Evolutionary conservation across 2,113 vertebrate species (phyloP).

Genomic region (Gambusia holbrooki): DNA sequence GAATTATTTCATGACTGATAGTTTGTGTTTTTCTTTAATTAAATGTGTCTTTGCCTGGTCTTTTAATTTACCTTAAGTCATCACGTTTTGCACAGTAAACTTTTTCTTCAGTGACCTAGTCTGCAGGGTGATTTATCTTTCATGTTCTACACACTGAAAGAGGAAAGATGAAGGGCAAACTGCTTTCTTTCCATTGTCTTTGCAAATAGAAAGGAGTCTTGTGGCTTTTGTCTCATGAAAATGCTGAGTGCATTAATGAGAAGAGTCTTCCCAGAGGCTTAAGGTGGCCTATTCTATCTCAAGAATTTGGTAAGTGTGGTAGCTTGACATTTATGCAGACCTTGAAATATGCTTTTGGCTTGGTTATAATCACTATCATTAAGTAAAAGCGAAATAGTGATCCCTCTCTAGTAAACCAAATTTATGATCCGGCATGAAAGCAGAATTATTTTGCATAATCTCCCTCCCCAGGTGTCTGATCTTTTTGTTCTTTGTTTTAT

Average conservation of each 20-base stretch:
- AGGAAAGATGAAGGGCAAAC: conserved; percentile 50
- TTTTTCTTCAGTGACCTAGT: conserved; percentile 38
- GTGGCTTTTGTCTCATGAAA: conserved; percentile 64
- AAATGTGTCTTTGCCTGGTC: not conserved
- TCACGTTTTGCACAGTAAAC: conserved; percentile 41
- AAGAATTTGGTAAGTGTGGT: conserved; percentile 34
- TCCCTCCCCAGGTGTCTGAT: not conserved
- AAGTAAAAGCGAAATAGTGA: conserved; percentile 10
- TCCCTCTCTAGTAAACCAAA: not conserved
- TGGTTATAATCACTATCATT: conserved; percentile 6
- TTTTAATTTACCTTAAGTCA: not conserved
- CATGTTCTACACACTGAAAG: conserved; percentile 61
- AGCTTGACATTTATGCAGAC: conserved; percentile 33
- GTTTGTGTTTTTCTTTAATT: not conserved
- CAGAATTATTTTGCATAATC: not conserved
- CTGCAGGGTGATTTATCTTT: conserved; percentile 53
- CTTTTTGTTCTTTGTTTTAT: not conserved
- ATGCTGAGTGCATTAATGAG: conserved; percentile 66
- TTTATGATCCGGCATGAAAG: not conserved
- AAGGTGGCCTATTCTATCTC: conserved; percentile 36
- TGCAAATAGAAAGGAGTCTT: conserved; percentile 51
- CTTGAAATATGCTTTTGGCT: conserved; percentile 22
- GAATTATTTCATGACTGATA: not conserved
- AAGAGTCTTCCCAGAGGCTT: conserved; percentile 39
- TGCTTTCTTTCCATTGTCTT: conserved; percentile 63